A percentile compares a stretch with the other conserved stretches of the same genome.
Conservation (phyloP, 2,113 vertebrate species). For the Ploceus nigricollis region DNA sequence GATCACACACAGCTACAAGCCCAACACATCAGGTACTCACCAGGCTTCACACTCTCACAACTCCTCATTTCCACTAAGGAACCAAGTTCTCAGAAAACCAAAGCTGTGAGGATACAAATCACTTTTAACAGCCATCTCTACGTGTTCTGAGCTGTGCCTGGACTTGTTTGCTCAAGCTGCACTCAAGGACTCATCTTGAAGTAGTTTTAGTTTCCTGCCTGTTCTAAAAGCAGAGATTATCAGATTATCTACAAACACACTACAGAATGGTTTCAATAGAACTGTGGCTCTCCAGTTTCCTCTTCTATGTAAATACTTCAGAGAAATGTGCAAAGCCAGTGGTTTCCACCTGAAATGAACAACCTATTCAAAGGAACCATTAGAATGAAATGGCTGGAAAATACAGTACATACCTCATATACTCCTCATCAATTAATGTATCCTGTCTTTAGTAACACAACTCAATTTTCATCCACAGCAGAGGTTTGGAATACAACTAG, state of each 20-base stretch:
- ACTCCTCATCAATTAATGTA: neutral
- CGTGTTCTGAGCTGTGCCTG: neutral
- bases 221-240: neutral
- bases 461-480: neutral
- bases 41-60: neutral
- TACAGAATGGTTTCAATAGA: neutral
- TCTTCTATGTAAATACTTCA: neutral
- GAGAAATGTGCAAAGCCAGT: neutral
- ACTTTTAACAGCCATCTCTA: neutral
- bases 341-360: neutral
- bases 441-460: neutral
- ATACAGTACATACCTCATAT: accelerated
- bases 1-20: accelerated
- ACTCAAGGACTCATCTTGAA: neutral
- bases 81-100: neutral
- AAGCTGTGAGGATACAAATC: neutral
- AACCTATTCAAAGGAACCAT: neutral
- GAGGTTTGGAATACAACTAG: neutral
- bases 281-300: neutral
- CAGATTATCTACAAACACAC: neutral
- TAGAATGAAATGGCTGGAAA: neutral
- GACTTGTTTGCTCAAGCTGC: neutral
- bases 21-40: neutral
- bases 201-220: neutral
- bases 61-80: neutral